A percentile compares a stretch with the other conserved stretches of the same genome.
Conservation (phyloP, 2,888 invertebrate genomes). For the Pollenia griseotomentosa region DNA sequence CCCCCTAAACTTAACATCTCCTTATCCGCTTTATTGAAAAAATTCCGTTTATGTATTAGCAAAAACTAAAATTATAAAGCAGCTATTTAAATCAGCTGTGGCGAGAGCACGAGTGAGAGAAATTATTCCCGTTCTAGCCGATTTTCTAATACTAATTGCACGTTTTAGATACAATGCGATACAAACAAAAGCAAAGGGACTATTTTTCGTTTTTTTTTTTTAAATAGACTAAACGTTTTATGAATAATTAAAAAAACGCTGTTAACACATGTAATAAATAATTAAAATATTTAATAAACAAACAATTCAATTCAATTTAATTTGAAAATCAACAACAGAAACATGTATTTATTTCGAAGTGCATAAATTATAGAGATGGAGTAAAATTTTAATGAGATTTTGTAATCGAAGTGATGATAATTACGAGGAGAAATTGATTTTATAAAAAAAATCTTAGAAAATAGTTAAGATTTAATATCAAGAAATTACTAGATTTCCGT, state of each 20-base stretch:
- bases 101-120: neutral
- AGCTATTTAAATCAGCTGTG: constrained; percentile 2
- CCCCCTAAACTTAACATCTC: no score
- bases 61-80: neutral
- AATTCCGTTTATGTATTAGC: no score
- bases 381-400: neutral
- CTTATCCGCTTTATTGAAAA: no score
- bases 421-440: neutral
- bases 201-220: neutral
- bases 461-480: neutral
- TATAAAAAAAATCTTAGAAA: neutral
- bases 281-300: constrained; percentile 45
- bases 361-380: constrained; percentile 17
- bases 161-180: constrained; percentile 17
- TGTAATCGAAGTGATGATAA: neutral
- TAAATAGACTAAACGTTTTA: constrained; percentile 52
- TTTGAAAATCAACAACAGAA: constrained; percentile 25
- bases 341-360: constrained; percentile 21
- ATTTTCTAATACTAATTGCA: constrained; percentile 43
- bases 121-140: constrained; percentile 11
- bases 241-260: constrained; percentile 45
- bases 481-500: neutral
- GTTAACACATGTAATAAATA: constrained; percentile 40
- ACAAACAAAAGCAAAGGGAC: constrained; percentile 8
- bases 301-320: constrained; percentile 36